Conservation (phyloP, 53 echinoderm and acorn worm species). For the Echinarachnius parma region DNA sequence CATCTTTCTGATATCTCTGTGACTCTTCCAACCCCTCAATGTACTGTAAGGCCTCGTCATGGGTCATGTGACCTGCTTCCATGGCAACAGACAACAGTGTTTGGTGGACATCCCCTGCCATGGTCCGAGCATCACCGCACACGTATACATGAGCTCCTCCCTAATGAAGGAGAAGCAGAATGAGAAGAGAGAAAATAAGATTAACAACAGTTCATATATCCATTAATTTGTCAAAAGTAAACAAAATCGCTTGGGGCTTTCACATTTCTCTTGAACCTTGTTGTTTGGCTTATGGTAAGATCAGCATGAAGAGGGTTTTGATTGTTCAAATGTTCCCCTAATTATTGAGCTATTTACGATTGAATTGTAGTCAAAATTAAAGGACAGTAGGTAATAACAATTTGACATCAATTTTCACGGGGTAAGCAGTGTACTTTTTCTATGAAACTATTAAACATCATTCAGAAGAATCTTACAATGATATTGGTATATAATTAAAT, state of each 20-base stretch:
- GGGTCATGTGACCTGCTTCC: constrained; percentile 5
- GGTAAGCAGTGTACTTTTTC: too few species aligned
- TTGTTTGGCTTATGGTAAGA: too few species aligned
- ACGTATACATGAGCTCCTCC: constrained; percentile 44
- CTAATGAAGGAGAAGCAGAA: neutral
- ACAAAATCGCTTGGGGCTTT: neutral
- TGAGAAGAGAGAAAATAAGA: neutral
- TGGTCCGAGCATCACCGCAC: constrained; percentile 42
- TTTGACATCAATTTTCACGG: too few species aligned
- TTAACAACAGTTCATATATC: neutral
- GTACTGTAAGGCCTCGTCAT: constrained; percentile 13
- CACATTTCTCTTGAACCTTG: neutral
- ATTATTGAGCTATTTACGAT: too few species aligned
- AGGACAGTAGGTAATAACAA: too few species aligned
- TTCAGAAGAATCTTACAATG: too few species aligned
- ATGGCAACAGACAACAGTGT: constrained; percentile 5
- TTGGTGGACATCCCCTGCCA: constrained; percentile 40
- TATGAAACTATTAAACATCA: too few species aligned
- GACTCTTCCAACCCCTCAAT: constrained; percentile 8
- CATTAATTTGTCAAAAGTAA: neutral
- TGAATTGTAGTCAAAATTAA: too few species aligned
- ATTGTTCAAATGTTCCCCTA: too few species aligned
- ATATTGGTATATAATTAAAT: too few species aligned
- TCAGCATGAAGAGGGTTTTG: too few species aligned
- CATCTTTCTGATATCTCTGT: constrained; percentile 49